Percentiles rank a stretch among this genome's conserved stretches.
Conservation (phyloP, 2,888 invertebrate genomes). For the Allolobophora icterica region DNA sequence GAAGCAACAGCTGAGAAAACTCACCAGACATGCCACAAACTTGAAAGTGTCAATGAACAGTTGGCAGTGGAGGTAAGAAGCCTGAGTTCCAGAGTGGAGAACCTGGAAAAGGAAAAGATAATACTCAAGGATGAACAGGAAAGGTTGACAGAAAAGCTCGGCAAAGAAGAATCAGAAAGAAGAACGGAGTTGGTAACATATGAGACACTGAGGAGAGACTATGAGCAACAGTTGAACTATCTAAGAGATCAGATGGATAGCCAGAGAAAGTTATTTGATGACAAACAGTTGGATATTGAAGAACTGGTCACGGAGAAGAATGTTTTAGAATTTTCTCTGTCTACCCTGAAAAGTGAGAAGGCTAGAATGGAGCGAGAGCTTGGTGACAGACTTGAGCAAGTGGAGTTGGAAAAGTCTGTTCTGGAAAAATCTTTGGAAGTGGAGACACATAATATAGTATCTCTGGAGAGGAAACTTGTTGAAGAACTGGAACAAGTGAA, state of each 20-base stretch:
- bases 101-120: not conserved
- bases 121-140: not conserved
- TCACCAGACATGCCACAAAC: not conserved
- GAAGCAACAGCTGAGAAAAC: not conserved
- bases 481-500: not conserved
- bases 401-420: slow-evolving; percentile 47
- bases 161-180: not conserved
- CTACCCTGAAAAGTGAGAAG: not conserved
- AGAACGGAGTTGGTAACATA: not conserved
- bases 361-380: slow-evolving; percentile 41
- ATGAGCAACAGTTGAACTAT: not conserved
- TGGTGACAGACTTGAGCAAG: slow-evolving; percentile 36
- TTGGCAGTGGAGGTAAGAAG: slow-evolving; percentile 36
- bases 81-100: slow-evolving; percentile 34
- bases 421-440: slow-evolving; percentile 31
- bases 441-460: not conserved
- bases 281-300: not conserved
- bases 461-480: not conserved
- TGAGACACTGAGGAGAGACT: slow-evolving; percentile 43
- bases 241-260: not conserved
- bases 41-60: slow-evolving; percentile 40
- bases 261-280: slow-evolving; percentile 14
- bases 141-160: not conserved
- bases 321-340: slow-evolving; percentile 14
- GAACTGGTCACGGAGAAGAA: not conserved